A percentile compares a stretch with the other conserved stretches of the same genome.
Conservation (phyloP, 2,888 invertebrate genomes). For the Petrophora chlorosata region DNA sequence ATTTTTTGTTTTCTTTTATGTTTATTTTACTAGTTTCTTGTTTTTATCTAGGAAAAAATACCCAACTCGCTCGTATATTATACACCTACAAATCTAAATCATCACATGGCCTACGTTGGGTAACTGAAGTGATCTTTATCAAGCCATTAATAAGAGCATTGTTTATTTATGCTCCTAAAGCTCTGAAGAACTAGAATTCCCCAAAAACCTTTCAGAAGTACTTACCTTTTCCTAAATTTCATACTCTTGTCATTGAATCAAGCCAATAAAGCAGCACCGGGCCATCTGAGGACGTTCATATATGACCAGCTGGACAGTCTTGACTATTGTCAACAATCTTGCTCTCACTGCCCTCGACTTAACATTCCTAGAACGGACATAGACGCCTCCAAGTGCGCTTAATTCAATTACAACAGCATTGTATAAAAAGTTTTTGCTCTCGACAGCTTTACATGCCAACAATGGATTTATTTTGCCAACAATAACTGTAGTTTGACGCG, state of each 20-base stretch:
- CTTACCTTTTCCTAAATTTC: too few relatives aligned
- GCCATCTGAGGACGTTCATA: neutral
- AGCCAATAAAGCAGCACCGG: too few relatives aligned
- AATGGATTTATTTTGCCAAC: constrained; percentile 79
- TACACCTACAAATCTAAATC: too few relatives aligned
- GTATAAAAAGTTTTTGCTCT: constrained; percentile 66
- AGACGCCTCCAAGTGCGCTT: constrained; percentile 51
- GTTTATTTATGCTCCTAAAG: too few relatives aligned
- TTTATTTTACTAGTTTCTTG: neutral
- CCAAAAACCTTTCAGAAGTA: too few relatives aligned
- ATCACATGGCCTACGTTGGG: too few relatives aligned
- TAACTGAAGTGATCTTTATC: too few relatives aligned
- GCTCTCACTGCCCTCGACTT: constrained; percentile 3
- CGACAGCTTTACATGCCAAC: constrained; percentile 56
- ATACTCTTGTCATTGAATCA: too few relatives aligned
- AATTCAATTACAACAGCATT: constrained; percentile 77
- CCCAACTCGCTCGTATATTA: too few relatives aligned
- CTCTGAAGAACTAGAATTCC: too few relatives aligned
- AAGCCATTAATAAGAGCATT: too few relatives aligned
- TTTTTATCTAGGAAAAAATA: too few relatives aligned
- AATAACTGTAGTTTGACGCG: constrained; percentile 71
- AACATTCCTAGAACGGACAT: constrained; percentile 31
- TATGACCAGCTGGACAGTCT: constrained; percentile 30
- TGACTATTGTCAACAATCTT: constrained; percentile 10
- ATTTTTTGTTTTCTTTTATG: constrained; percentile 23